Conservation (phyloP, 2,113 vertebrate genomes). For the Irena cyanogastra region DNA sequence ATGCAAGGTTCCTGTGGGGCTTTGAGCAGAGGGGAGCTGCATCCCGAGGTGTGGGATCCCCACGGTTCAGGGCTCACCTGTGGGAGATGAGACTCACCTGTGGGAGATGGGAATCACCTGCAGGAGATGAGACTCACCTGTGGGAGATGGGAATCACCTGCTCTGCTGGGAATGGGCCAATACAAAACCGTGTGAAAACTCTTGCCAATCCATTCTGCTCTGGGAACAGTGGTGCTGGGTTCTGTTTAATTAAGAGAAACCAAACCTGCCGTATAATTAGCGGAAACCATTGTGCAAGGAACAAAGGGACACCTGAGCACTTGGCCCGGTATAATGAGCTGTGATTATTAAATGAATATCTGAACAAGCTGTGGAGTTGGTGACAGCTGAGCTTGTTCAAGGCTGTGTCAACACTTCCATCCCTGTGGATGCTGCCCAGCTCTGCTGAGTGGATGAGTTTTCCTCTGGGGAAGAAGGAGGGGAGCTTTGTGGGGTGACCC, state of each 20-base stretch:
- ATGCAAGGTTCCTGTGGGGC: fast-evolving
- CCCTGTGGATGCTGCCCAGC: neutral
- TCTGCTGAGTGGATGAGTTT: neutral
- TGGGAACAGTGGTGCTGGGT: neutral
- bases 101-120: no score
- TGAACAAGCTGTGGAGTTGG: neutral
- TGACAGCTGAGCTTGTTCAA: neutral
- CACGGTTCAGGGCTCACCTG: fast-evolving
- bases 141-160: neutral
- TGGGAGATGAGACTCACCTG: no score
- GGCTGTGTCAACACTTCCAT: neutral
- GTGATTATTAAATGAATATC: neutral
- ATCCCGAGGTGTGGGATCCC: fast-evolving
- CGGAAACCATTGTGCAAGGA: neutral
- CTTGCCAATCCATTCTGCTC: neutral
- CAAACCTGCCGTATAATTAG: neutral
- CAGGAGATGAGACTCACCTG: neutral
- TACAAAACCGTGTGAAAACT: neutral
- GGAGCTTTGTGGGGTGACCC: neutral
- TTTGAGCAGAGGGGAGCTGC: neutral
- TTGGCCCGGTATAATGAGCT: neutral
- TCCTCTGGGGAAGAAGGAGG: neutral
- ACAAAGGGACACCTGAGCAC: neutral
- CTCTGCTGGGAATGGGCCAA: neutral
- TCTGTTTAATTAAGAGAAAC: neutral